phyloP scores from a whole-genome alignment of 2,113 vertebrate species.

The Myrmophylax atrothorax region DNA sequence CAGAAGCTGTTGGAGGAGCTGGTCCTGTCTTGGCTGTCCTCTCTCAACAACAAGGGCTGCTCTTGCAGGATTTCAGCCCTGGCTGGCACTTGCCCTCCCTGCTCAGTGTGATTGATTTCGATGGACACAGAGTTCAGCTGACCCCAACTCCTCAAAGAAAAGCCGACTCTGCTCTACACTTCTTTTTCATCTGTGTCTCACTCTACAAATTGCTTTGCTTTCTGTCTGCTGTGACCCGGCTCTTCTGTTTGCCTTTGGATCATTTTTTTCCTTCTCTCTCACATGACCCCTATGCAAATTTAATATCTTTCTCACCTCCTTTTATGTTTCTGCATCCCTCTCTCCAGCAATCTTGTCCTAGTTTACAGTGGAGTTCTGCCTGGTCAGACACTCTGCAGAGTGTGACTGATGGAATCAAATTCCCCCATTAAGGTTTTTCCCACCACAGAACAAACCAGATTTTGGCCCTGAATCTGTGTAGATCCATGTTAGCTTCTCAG shows the following conservation, averaged over 20 bases:
- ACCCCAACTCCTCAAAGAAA: background rate
- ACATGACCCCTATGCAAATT: background rate
- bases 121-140: background rate
- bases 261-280: background rate
- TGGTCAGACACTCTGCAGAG: background rate
- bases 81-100: background rate
- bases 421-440: background rate
- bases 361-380: background rate
- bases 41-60: background rate
- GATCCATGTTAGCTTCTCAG: background rate
- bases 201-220: background rate
- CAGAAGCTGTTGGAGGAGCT: background rate
- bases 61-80: background rate
- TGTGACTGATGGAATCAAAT: background rate
- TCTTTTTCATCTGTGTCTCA: background rate
- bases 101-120: background rate
- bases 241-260: background rate
- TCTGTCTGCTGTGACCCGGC: background rate
- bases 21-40: background rate
- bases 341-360: background rate
- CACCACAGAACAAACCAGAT: background rate
- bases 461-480: background rate
- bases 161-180: background rate
- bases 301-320: background rate
- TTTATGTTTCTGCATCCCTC: background rate